Evolutionary conservation across 1,140 invertebrate genomes (phyloP).

Genomic region (Saccostrea echinata): DNA sequence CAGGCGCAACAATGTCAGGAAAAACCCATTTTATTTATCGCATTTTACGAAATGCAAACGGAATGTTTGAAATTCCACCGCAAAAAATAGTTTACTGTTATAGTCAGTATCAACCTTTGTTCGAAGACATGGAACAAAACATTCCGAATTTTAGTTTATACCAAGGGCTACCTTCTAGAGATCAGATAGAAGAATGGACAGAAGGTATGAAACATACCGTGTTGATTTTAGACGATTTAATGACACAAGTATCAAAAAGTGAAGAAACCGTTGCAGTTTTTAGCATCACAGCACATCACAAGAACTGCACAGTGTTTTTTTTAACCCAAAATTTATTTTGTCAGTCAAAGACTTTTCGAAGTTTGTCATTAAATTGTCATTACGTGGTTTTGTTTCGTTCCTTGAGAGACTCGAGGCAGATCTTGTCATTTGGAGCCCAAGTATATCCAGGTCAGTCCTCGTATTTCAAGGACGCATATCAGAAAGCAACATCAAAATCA

Average conservation of each 20-base stretch:
- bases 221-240: slow-evolving; percentile 46
- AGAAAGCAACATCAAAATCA: slow-evolving; percentile 19
- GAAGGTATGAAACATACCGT: neutral
- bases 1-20: slow-evolving; percentile 44
- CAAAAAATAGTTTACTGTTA: slow-evolving; percentile 41
- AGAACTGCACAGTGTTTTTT: slow-evolving; percentile 28
- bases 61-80: slow-evolving; percentile 37
- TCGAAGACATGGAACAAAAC: slow-evolving; percentile 49
- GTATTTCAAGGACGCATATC: slow-evolving; percentile 48
- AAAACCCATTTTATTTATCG: slow-evolving; percentile 43
- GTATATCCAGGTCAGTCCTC: slow-evolving; percentile 37
- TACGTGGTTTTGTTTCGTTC: slow-evolving; percentile 10
- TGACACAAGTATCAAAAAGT: slow-evolving; percentile 4
- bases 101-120: slow-evolving; percentile 42
- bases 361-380: slow-evolving; percentile 14
- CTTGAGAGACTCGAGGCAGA: neutral
- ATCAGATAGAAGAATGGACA: slow-evolving; percentile 25
- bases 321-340: slow-evolving; percentile 23
- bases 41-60: neutral
- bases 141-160: slow-evolving; percentile 26
- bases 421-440: slow-evolving; percentile 35
- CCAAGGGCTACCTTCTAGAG: slow-evolving; percentile 6
- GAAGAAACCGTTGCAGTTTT: slow-evolving; percentile 12
- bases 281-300: slow-evolving; percentile 40
- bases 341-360: neutral